A percentile compares a stretch with the other conserved stretches of the same genome.
Conservation (phyloP, 2,797 vertebrate species). For the Atherinosoma microstoma region DNA sequence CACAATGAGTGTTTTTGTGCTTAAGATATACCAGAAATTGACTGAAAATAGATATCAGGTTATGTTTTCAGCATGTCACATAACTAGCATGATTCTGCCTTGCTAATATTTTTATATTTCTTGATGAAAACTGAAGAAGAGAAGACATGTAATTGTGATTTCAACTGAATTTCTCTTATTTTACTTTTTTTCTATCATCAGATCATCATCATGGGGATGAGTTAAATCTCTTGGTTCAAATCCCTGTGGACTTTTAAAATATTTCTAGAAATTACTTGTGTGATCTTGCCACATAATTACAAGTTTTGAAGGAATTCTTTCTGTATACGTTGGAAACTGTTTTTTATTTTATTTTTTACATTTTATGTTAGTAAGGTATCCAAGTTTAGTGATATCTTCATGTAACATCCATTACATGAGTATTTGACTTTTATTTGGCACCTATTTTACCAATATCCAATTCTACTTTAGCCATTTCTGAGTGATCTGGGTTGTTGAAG, state of each 20-base stretch:
- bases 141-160: neutral
- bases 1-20: constrained; percentile 18
- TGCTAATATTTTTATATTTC: constrained; percentile 3
- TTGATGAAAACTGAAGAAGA: neutral
- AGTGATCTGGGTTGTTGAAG: neutral
- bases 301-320: too few relatives aligned
- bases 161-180: neutral
- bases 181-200: constrained; percentile 5
- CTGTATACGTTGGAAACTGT: too few relatives aligned
- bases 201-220: neutral
- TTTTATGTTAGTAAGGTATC: neutral
- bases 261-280: too few relatives aligned
- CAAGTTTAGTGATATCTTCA: neutral
- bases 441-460: neutral
- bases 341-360: neutral
- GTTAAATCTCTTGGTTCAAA: neutral
- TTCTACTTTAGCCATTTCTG: too few relatives aligned
- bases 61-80: constrained; percentile 19
- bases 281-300: too few relatives aligned
- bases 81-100: neutral
- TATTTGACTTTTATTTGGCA: neutral
- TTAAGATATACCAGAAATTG: constrained; percentile 18
- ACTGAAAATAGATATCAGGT: constrained; percentile 43
- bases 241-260: too few relatives aligned
- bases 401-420: neutral